Base-by-base conservation (phyloP, 2,888 invertebrate species). In the Chrysina gloriosa region DNA sequence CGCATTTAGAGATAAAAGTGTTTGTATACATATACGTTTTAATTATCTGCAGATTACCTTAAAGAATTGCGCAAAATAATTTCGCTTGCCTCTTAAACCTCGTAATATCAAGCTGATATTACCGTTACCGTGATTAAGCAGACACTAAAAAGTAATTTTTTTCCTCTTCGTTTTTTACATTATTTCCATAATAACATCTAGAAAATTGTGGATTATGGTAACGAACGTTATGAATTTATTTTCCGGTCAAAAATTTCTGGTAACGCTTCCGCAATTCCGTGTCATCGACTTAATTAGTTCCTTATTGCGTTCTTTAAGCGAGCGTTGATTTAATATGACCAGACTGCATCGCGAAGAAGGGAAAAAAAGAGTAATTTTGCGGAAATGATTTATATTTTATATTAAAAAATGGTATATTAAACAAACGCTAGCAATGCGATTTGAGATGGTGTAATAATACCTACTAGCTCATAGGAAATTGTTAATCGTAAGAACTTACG, bases 211-310 rank as follows among this genome's bases (percentile, higher is more conserved):
- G 19, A 19, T 42, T 14, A 7, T 42, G 42, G 14, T 14, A 52
- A 29, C 27, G 9, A 52, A 52, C 27, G 36, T 11, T 56, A 56
- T 56, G 56, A 56, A 56, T 56, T 56, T 34, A 56, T 56, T 56
- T 56, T 36, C 29, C 56, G 56, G 56, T 56, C 56, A 56, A 36
- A 39, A 21, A 36, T 36, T 56, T 14, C 21, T 21, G 23, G 56
- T 11, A 39, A 56, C 56, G 56, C 56, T 56, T 36, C 56, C 39
- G 39, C 23, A 11, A 19, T 27, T 50, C 14, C 9, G 19, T 14
- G 14, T 50, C n/a, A 56, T 56, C 39, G 56, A 36, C 36, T 36
- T 34, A 56, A 56, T 36, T 36, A 56, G 34, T 23, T 39, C 21
- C 36, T 56, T 21, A 36, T 56, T 56, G 23, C 42, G 19, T 16